Percentiles rank a stretch among this genome's conserved stretches.
phyloP scores from a whole-genome alignment of 2,797 vertebrate species.

The Myotis myotis region DNA sequence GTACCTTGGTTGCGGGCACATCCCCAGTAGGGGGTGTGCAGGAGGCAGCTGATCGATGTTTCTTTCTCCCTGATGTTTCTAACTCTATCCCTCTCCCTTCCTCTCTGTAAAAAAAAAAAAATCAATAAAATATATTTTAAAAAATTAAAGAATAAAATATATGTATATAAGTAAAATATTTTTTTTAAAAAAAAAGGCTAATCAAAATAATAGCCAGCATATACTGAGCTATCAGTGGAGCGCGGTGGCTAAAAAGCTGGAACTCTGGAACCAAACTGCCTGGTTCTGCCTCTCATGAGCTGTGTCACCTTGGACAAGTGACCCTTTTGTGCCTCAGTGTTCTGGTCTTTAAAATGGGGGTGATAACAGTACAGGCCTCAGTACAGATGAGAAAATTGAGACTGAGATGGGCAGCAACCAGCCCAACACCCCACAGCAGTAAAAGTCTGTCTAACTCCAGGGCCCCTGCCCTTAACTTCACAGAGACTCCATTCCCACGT shows the following conservation, averaged over 20 bases:
- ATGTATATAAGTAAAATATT: no score
- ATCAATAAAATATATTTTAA: no score
- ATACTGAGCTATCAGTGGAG: neutral
- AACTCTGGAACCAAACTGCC: neutral
- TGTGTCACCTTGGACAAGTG: neutral
- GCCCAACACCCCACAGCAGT: neutral
- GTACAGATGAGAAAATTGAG: neutral
- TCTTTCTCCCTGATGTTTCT: no score
- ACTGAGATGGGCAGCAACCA: neutral
- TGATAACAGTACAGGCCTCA: neutral
- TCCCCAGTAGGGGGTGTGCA: no score
- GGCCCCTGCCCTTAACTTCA: neutral
- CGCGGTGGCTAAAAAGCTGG: neutral
- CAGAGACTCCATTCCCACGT: no score
- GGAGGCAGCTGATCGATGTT: no score
- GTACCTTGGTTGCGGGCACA: no score
- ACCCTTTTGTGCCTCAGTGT: neutral
- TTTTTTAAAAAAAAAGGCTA: neutral
- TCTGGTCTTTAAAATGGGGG: neutral
- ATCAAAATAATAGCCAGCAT: neutral
- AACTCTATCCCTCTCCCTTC: no score
- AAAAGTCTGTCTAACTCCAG: neutral
- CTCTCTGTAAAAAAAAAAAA: no score
- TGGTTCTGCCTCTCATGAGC: neutral
- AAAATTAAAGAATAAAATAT: no score